Conservation (phyloP, 2,888 invertebrate genomes). For the Phengaris arion region DNA sequence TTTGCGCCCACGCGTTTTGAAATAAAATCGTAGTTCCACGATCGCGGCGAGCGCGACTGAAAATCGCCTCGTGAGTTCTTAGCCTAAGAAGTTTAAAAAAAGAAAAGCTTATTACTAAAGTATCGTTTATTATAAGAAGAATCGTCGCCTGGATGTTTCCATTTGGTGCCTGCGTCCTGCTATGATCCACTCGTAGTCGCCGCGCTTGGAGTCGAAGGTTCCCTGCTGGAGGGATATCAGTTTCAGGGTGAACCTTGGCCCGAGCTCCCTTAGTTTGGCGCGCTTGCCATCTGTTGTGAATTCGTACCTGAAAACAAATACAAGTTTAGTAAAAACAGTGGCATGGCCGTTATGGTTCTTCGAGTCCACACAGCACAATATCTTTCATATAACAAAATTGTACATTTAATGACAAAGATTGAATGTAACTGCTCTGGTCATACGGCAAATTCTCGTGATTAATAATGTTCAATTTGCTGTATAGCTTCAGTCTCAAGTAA, state of each 20-base stretch:
- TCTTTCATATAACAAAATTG: too few species aligned
- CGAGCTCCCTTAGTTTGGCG: slow-evolving; percentile 92
- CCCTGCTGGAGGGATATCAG: slow-evolving; percentile 96
- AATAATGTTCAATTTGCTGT: too few species aligned
- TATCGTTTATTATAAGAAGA: slow-evolving; percentile 85
- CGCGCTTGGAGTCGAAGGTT: slow-evolving; percentile 97
- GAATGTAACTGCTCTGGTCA: too few species aligned
- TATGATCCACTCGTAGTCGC: slow-evolving; percentile 98
- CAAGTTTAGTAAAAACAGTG: not conserved
- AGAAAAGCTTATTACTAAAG: not conserved
- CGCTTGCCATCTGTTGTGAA: slow-evolving; percentile 89
- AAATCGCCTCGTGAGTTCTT: too few species aligned
- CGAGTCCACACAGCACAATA: too few species aligned
- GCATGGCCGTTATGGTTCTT: too few species aligned
- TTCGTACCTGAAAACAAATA: slow-evolving; percentile 83
- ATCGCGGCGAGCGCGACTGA: too few species aligned
- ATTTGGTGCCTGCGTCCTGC: slow-evolving; percentile 94
- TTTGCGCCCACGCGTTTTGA: too few species aligned
- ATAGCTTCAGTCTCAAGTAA: too few species aligned
- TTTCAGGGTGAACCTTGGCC: slow-evolving; percentile 97
- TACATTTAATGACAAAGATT: too few species aligned
- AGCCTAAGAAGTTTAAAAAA: not conserved
- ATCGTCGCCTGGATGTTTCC: slow-evolving; percentile 95
- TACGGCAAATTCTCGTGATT: too few species aligned
- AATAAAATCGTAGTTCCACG: too few species aligned